Conservation (phyloP, 2,797 vertebrate species). For the Pangasius krempfi region DNA sequence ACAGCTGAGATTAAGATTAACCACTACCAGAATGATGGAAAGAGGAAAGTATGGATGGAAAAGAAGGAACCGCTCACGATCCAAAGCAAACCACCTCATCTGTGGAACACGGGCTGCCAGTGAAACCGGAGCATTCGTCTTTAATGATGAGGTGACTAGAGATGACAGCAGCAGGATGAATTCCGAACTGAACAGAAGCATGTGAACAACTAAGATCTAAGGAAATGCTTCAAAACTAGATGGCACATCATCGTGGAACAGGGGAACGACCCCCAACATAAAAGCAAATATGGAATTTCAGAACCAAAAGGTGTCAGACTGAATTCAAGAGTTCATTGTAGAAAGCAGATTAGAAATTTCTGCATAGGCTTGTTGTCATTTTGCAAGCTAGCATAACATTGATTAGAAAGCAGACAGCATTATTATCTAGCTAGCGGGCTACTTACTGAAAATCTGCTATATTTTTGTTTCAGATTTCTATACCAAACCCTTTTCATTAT, state of each 20-base stretch:
- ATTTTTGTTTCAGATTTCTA: not conserved
- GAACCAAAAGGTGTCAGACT: not conserved
- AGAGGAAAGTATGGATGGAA: constrained; percentile 33
- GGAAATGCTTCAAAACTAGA: not conserved
- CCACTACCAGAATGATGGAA: constrained; percentile 4
- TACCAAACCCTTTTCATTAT: not conserved
- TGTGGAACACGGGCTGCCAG: constrained; percentile 19
- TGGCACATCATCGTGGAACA: not conserved
- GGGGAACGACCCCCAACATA: not conserved
- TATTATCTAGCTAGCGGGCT: not conserved
- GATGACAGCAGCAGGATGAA: constrained; percentile 1
- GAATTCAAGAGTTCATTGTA: not conserved
- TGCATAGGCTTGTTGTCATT: not conserved
- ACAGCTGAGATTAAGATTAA: constrained; percentile 25
- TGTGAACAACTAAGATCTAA: not conserved
- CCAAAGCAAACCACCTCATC: constrained; percentile 26
- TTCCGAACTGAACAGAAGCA: constrained; percentile 15
- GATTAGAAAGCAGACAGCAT: not conserved
- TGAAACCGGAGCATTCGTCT: constrained; percentile 3
- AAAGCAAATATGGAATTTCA: not conserved
- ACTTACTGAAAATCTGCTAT: not conserved
- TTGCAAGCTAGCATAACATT: not conserved
- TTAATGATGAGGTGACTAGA: constrained; percentile 17
- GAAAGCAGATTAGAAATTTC: not conserved
- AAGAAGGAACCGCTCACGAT: not conserved